Conservation (phyloP, 2,888 invertebrate species). For the Eulithis prunata region DNA sequence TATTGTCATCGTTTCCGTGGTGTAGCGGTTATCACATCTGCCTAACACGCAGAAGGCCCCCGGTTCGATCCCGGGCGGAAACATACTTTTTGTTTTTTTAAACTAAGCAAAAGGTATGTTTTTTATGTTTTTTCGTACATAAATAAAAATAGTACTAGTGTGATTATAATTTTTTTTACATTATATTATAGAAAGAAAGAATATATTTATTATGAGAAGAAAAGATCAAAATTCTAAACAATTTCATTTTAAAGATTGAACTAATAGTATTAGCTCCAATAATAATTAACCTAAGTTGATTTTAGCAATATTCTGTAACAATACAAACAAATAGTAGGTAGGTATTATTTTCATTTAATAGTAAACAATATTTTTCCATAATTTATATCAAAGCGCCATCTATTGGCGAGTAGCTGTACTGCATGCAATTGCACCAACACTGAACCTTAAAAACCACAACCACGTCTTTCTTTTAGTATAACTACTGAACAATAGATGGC, state of each 20-base stretch:
- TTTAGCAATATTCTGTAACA: too few relatives aligned
- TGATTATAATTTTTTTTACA: too few relatives aligned
- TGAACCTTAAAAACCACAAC: neutral
- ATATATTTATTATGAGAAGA: too few relatives aligned
- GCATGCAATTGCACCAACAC: neutral
- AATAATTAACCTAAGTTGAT: too few relatives aligned
- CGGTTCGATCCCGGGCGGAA: constrained; percentile 95
- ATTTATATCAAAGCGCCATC: constrained; percentile 25
- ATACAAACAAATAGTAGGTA: too few relatives aligned
- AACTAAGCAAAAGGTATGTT: neutral
- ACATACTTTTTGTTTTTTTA: constrained; percentile 68
- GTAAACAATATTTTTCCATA: neutral
- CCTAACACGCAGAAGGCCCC: constrained; percentile 96
- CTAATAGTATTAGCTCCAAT: too few relatives aligned
- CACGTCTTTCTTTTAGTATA: neutral
- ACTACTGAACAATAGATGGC: constrained; percentile 29
- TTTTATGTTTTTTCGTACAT: neutral
- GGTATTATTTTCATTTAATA: too few relatives aligned
- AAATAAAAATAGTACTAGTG: too few relatives aligned
- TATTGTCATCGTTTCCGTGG: constrained; percentile 81
- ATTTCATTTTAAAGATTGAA: too few relatives aligned
- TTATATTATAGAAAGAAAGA: too few relatives aligned
- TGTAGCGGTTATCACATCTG: constrained; percentile 97
- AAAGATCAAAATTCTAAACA: too few relatives aligned
- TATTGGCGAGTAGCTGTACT: constrained; percentile 16